Conservation (phyloP, 2,113 vertebrate genomes). For the Noturus placidus region DNA sequence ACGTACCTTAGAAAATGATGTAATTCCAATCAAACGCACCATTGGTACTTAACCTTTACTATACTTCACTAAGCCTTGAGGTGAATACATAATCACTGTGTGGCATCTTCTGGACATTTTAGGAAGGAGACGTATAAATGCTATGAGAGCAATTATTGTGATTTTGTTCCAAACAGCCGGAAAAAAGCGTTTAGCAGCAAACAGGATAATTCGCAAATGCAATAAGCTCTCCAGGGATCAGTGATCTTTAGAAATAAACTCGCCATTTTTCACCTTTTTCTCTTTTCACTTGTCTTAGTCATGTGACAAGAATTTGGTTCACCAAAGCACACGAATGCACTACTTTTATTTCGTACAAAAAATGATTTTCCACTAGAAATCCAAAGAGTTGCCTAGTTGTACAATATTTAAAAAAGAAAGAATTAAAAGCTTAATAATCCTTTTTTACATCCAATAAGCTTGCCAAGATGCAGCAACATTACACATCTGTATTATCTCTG, state of each 20-base stretch:
- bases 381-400: too few species aligned
- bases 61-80: neutral
- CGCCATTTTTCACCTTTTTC: neutral
- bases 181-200: constrained; percentile 24
- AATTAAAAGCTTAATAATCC: neutral
- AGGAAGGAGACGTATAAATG: too few species aligned
- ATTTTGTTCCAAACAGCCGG: neutral
- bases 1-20: neutral
- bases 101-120: neutral
- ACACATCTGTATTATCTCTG: neutral
- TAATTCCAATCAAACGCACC: neutral
- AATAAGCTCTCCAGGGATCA: neutral
- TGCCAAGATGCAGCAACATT: neutral
- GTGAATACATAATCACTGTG: neutral
- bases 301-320: neutral
- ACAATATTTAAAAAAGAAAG: too few species aligned
- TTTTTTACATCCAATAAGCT: neutral
- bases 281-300: neutral
- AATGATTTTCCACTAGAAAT: too few species aligned
- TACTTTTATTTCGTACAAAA: neutral
- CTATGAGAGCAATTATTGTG: neutral
- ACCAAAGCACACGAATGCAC: neutral
- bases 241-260: neutral
- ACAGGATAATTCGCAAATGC: neutral
- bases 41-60: neutral